A percentile compares a stretch with the other conserved stretches of the same genome.
Evolutionary conservation across 2,888 invertebrate genomes (phyloP).

Genomic region (Drosophila greeni): DNA sequence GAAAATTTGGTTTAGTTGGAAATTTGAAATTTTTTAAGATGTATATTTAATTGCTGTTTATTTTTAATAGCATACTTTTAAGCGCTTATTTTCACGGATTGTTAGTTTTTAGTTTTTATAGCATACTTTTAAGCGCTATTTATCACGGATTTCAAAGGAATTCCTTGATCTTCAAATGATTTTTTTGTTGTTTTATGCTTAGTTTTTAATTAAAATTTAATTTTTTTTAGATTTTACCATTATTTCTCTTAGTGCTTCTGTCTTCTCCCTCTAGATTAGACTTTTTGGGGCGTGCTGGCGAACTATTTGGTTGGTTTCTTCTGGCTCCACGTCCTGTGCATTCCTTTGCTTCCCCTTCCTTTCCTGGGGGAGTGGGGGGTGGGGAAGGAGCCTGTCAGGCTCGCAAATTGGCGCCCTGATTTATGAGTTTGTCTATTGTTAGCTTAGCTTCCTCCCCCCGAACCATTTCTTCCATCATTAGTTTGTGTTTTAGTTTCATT

Average conservation of each 20-base stretch:
- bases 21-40: neutral
- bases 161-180: too few relatives aligned
- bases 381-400: slow-evolving; percentile 57
- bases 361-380: too few relatives aligned
- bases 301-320: slow-evolving; percentile 29
- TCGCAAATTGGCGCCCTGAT: slow-evolving; percentile 71
- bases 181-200: too few relatives aligned
- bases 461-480: slow-evolving; percentile 38
- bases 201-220: neutral
- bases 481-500: slow-evolving; percentile 62
- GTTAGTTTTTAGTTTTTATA: too few relatives aligned
- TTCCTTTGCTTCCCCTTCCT: slow-evolving; percentile 10
- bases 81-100: too few relatives aligned
- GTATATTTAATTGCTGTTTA: neutral
- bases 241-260: slow-evolving; percentile 6
- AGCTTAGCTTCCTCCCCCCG: slow-evolving; percentile 32
- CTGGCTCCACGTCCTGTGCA: slow-evolving; percentile 9
- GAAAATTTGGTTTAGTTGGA: neutral
- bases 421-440: slow-evolving; percentile 69
- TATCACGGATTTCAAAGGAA: neutral
- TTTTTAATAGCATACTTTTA: neutral
- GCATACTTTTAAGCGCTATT: too few relatives aligned
- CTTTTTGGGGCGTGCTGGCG: slow-evolving; percentile 29
- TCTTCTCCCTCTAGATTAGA: slow-evolving; percentile 3
- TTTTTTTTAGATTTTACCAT: neutral